Evolutionary conservation across 2,888 invertebrate genomes (phyloP), one percentile per base, ranked within the genome.

Genomic region (Drosophila mercatorum): DNA sequence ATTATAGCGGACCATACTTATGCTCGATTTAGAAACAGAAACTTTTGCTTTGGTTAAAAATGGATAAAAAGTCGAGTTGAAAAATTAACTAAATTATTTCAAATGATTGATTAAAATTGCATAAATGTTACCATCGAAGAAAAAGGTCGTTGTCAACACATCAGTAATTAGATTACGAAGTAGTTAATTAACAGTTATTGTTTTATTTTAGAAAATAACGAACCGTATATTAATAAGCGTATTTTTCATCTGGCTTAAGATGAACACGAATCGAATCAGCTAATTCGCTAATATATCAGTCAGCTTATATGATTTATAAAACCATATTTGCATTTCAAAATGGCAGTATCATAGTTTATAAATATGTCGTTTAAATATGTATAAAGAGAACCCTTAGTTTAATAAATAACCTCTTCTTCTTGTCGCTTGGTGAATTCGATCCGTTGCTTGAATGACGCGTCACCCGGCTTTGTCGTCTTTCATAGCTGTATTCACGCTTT

Each of bases 401-500:
- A 49, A 73, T 67, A 62, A 73, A 69, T 82, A 82, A 86, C 86
- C 86, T 83, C 73, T 83, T 85, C 67, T 79, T 75, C 65, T 83
- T 78, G 56, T 83, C 80, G 60, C 64, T 75, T 51, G 88, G 83
- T 17, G 90, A 81, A 67, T 77, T 73, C 4, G 87, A 86, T 70
- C 88, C 76, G 62, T 83, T 67, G 46, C 79, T 64, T 55, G 81
- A 59, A 49, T 70, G 82, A 2, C 78, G 80, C 28, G 67, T 59
- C 22, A 57, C 46, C 38, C 82, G 78, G 26, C 74, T 75, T 31
- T 57, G 79, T n/a, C 87, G 63, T 28, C 81, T 81, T 87, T 89
- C 91, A 62, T 83, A 77, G 46, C 78, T 73, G 34, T 80, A 75
- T 41, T 88, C 91, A 0, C 89, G 81, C 46, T 83, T 78, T n/a